Base-by-base conservation (phyloP, 2,797 vertebrate genomes). In the Urosaurus nigricauda region DNA sequence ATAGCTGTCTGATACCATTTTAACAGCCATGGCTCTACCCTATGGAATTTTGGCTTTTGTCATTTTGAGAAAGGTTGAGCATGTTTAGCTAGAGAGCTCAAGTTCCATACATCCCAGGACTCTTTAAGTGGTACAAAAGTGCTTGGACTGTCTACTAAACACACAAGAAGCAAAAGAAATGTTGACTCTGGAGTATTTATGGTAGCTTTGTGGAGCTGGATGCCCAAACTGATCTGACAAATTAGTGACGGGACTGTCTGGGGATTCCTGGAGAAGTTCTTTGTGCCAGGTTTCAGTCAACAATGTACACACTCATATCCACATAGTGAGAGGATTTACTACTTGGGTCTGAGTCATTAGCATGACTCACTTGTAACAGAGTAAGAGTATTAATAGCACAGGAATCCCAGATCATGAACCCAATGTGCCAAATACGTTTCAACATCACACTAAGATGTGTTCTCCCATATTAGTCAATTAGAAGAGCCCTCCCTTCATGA, bases 321-420 rank as follows among this genome's bases (percentile, higher is more conserved):
- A 14, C 29, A 68, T 26, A 24, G 21, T 47, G 82, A 47, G 89
- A 87, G 84, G 79, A 85, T n/a, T 37, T 84, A 84, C 14, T 89
- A 77, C 43, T 74, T 53, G 88, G 40, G 65, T 68, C 68, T 82
- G 68, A 51, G 40, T 83, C 1, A 35, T 37, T 29, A 2, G 78
- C 60, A 53, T 84, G 83, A 77, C 88, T 51, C 79, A 77, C 1
- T 89, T 88, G 77, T 79, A 90, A 63, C 77, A 88, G 89, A 83
- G 92, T 83, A 93, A 58, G 58, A 56, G 84, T 93, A 94, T 92
- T 80, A 85, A 92, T 91, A 93, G 90, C 35, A 81, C 60, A 79
- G 92, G 90, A 93, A 93, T 94, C 88, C 89, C 53, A 2, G 91
- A 81, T 90, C 88, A 91, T 86, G 73, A 89, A 21, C 37, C 29